Evolutionary conservation across 2,888 invertebrate genomes (phyloP).

Genomic region (Rosalia funebris): DNA sequence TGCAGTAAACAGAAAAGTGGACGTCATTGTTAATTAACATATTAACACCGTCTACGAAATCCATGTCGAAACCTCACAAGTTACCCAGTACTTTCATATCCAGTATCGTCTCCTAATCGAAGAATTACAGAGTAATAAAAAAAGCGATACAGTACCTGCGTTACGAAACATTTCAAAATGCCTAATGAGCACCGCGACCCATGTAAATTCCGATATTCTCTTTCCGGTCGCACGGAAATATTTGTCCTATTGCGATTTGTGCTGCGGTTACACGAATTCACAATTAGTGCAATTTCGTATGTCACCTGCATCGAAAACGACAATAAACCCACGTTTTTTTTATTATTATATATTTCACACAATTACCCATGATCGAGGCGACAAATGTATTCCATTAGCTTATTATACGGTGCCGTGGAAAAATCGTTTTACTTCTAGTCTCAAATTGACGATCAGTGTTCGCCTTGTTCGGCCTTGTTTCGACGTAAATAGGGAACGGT

Average conservation of each 20-base stretch:
- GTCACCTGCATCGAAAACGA: neutral
- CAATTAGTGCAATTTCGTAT: constrained; percentile 9
- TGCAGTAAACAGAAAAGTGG: constrained; percentile 3
- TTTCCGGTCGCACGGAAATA: neutral
- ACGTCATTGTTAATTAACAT: neutral
- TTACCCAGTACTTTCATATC: neutral
- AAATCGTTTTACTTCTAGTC: constrained; percentile 20
- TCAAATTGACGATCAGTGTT: constrained; percentile 34
- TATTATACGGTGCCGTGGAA: constrained; percentile 20
- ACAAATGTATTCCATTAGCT: constrained; percentile 44
- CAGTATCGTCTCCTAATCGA: no score
- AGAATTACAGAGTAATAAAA: no score
- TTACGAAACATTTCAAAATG: no score
- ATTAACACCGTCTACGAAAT: neutral
- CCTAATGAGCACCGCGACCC: no score
- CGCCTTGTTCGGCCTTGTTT: constrained; percentile 36
- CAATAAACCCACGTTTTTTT: constrained; percentile 21
- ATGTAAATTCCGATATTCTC: neutral
- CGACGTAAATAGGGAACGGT: constrained; percentile 31
- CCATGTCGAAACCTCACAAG: neutral
- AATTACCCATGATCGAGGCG: constrained; percentile 27
- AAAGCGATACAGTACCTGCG: no score
- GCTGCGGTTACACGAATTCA: neutral
- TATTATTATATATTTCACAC: constrained; percentile 11
- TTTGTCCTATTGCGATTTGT: constrained; percentile 1